Evolutionary conservation across 2,888 invertebrate genomes (phyloP), one percentile per base, ranked within the genome.

Genomic region (Luffia ferchaultella): DNA sequence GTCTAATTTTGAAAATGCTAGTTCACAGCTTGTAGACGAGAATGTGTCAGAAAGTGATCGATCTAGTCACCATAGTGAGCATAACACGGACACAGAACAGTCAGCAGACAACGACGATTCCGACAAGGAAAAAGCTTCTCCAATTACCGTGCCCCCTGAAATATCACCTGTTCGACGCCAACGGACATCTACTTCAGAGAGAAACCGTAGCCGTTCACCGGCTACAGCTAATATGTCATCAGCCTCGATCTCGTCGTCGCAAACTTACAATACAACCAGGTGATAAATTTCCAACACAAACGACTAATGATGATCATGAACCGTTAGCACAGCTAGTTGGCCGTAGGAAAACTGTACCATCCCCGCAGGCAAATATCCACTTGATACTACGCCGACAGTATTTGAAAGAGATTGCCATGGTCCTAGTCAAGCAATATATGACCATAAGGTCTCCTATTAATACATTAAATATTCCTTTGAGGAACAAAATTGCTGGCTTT

Each of bases 1-100:
- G 16, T 47, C 47, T 47, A 40, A 47, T 30, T 47, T 47, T 43
- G 47, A 47, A 47, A 40, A 48, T 48, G 48, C 47, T 47, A 47
- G 47, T 47, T 20, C 47, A 47, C 20, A 47, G 20, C 12, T n/a
- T n/a, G n/a, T n/a, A n/a, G n/a, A n/a, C n/a, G n/a, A n/a, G n/a
- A n/a, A n/a, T n/a, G n/a, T n/a, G 16, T 47, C 46, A 46, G 46
- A 46, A 17, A 46, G 19, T 46, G 19, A 46, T 46, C 12, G 46
- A 46, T 46, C 46, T 18, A 46, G 17, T 46, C n/a, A n/a, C n/a
- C n/a, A n/a, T 7, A 46, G 46, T 46, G 46, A 46, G 18, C 46
- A 46, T 18, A 46, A 46, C 46, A 46, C 46, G 46, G 46, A 46
- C 7, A 46, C 46, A 19, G 19, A 46, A 46, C 46, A 46, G 46